Evolutionary conservation across 2,113 vertebrate genomes (phyloP), one percentile per base, ranked within the genome.

Genomic region (Corythornis cristatus): DNA sequence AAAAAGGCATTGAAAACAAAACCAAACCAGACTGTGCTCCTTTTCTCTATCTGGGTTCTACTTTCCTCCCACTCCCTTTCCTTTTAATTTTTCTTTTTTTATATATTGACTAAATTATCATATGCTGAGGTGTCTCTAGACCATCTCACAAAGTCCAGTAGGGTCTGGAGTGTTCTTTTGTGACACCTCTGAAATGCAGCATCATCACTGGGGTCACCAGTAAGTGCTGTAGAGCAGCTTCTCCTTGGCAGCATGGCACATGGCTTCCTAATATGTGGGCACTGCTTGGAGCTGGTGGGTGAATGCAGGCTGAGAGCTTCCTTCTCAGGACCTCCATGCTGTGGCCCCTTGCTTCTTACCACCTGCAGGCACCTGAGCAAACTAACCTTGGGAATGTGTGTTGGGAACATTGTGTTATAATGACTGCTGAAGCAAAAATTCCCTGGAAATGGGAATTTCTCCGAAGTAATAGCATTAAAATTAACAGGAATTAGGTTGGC

Each of bases 241-340:
- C 22, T 73, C 18, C 54, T 61, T 0, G 0, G 11, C 46, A 66
- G 42, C 8, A 1, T 12, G 19, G 12, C 1, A 0, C 25, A 50
- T 17, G 25, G 4, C 29, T 87, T 70, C 40, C 78, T 31, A 5
- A 57, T 7, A 11, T 22, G 12, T 33, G 56, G 31, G 16, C 18
- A 3, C 4, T 65, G n/a, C 43, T 33, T 40, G 45, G 20, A 43
- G 20, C n/a, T 65, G 11, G 45, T 54, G 37, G 5, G 11, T 54
- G 12, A 11, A 15, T 1, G 0, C 2, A 16, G 45, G 33, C 51
- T 61, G 42, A 45, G 17, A 17, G 3, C 13, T 66, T 77, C 28
- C 14, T 48, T 9, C 23, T 11, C 17, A 1, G 0, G 25, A 40
- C 4, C 21, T 54, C 5, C 10, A 2, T 8, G 8, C 6, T 8